Base-by-base conservation (phyloP, 2,797 vertebrate genomes). In the Enteromius mattozi region DNA sequence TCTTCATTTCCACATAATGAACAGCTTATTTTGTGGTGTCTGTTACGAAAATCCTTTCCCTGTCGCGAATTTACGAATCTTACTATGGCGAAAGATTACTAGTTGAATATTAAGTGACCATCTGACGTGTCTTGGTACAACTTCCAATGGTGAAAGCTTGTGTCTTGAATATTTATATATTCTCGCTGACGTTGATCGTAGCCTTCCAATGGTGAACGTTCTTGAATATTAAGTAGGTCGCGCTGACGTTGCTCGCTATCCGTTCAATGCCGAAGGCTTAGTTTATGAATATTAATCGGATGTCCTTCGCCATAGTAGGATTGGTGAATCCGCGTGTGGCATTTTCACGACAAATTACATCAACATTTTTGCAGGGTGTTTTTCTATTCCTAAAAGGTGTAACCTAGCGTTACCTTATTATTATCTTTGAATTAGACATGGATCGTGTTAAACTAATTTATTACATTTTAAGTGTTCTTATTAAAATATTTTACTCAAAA, bases 301-400 rank as follows among this genome's bases (percentile, higher is more conserved):
- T 0, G 30, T 35, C 54, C 69, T 74, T 82, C 19, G n/a, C 56
- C 21, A 49, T 82, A 49, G 69, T 74, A 82, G 40, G 27, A 35
- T 33, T 7, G 19, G 24, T 35, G 30, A 61, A 80, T 33, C 33
- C 24, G 37, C 19, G 40, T 14, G 35, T 4, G 12, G 6, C 21
- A 4, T 61, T 61, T 47, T 59, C 21, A 56, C 21, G 2, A 17
- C 6, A 24, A 59, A 59, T 76, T 59, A 59, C 37, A 59, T 35
- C 0, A 13, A 14, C 9, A 14, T 54, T n/a, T 54, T 54, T 14
- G 6, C 6, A 75, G 2, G 27, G 30, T 56, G 47, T 56, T 75
- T 75, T 76, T 13, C 19, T 56, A 1, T 56, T 77, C 6, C 21
- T 59, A 17, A 56, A 77, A 42, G 13, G 2, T 77, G 75, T 77